A percentile compares a stretch with the other conserved stretches of the same genome.
These are phyloP conservation scores for Sebastes cheni DNA, from an alignment of 2,797 vertebrate genomes.

Conservation along the genomic window DNA sequence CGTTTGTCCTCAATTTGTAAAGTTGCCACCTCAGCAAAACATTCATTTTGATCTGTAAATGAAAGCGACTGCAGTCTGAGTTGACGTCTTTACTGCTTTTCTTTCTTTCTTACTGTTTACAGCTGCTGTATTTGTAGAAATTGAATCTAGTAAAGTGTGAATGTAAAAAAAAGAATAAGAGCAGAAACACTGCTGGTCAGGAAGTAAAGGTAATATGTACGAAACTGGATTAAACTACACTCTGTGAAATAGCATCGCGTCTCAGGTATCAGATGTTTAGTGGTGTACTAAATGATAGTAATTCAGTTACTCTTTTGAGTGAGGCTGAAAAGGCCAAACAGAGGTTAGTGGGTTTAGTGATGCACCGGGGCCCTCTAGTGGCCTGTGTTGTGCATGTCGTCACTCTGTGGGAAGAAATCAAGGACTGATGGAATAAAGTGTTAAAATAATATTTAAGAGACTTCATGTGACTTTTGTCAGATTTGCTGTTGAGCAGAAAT, in stretches of 20 bases:
- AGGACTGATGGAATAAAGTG: background rate
- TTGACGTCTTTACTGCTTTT: background rate
- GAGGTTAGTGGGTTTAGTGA: background rate
- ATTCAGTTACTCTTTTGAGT: background rate
- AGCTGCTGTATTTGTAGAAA: background rate
- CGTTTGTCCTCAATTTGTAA: background rate
- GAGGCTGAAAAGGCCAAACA: background rate
- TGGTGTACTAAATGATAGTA: background rate
- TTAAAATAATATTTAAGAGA: background rate
- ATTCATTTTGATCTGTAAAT: background rate
- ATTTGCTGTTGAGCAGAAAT: background rate
- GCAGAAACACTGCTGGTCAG: background rate
- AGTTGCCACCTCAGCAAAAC: background rate
- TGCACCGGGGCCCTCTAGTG: constrained; percentile 54
- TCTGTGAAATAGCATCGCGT: background rate
- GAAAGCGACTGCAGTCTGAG: background rate
- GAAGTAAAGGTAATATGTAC: too few relatives aligned
- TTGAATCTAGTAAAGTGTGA: background rate
- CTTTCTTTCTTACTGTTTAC: background rate
- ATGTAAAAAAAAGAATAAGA: background rate
- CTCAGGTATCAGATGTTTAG: background rate
- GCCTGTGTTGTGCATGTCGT: background rate
- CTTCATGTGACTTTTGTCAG: background rate
- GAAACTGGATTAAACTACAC: background rate
- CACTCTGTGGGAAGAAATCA: rapidly evolving